Evolutionary conservation across 2,113 vertebrate genomes (phyloP), one percentile per base, ranked within the genome.

Genomic region (Gopherus flavomarginatus): DNA sequence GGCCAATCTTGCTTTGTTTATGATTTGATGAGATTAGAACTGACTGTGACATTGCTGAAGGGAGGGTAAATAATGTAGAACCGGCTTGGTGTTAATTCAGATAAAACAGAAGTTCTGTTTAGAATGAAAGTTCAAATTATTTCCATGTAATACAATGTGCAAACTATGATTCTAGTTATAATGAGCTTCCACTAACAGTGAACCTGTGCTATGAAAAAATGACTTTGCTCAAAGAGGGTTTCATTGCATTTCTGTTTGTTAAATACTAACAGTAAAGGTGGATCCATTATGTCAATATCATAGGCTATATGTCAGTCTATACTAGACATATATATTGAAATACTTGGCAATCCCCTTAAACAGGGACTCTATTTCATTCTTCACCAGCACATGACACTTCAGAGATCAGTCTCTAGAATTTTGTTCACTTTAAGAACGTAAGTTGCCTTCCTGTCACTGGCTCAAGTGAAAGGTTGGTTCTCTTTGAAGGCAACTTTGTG

Each of bases 351-450:
- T 12, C 49, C 44, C 57, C 80, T n/a, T 53, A 50, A 83, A 78
- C 6, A 21, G 35, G 53, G 80, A 52, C 0, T 2, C 11, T 6
- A 6, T 65, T 91, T 86, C 53, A 35, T 86, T 87, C 94, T 83
- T 78, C 26, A 0, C 2, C 72, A 75, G 53, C 13, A 65, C 47
- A 13, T 1, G 38, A 75, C 19, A 65, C 12, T 54, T 26, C 83
- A 56, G 62, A 0, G 0, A 52, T 26, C 0, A 0, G 2, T 88
- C 72, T 90, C 10, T 0, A 0, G 47, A 59, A 5, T 82, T 81
- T 82, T 44, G 50, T 9, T 91, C 75, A 75, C 83, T 38, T 11
- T 47, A 38, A 50, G 72, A 24, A 27, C 80, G n/a, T 0, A 6
- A 54, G 53, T 35, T 85, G 83, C 86, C 81, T 56, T 89, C 75